Conservation (phyloP, 2,888 invertebrate genomes). For the Euplagia quadripunctaria region DNA sequence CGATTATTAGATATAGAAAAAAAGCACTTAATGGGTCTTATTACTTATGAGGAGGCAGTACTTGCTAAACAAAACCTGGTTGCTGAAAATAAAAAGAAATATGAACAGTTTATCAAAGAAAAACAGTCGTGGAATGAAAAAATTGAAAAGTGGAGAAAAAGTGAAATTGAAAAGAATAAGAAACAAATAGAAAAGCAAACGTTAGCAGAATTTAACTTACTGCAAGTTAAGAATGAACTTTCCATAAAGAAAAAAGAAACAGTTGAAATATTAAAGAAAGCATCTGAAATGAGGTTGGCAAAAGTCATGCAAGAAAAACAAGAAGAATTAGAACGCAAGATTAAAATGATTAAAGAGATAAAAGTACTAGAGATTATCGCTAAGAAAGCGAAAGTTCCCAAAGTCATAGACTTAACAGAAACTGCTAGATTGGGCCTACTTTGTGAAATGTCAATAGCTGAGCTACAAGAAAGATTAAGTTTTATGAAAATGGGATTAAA, state of each 20-base stretch:
- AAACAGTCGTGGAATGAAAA: slow-evolving; percentile 79
- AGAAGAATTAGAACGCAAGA: slow-evolving; percentile 81
- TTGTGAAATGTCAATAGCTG: slow-evolving; percentile 89
- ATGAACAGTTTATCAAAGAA: slow-evolving; percentile 83
- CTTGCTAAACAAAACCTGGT: slow-evolving; percentile 84
- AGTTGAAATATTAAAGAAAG: slow-evolving; percentile 70
- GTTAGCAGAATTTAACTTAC: slow-evolving; percentile 66
- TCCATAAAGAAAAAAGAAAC: slow-evolving; percentile 68
- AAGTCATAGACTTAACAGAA: slow-evolving; percentile 88
- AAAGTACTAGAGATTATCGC: slow-evolving; percentile 82
- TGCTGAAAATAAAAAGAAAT: slow-evolving; percentile 83
- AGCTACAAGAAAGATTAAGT: slow-evolving; percentile 86
- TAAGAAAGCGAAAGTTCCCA: slow-evolving; percentile 81
- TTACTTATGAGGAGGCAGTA: slow-evolving; percentile 88
- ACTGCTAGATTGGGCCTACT: slow-evolving; percentile 87
- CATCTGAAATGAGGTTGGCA: slow-evolving; percentile 66
- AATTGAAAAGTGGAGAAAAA: slow-evolving; percentile 83
- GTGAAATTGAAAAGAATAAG: slow-evolving; percentile 82
- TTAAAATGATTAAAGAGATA: slow-evolving; percentile 84
- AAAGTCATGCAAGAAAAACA: slow-evolving; percentile 79
- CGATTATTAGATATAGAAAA: slow-evolving; percentile 85
- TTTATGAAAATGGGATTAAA: slow-evolving; percentile 82
- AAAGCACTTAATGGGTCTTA: slow-evolving; percentile 87
- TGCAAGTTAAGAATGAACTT: slow-evolving; percentile 68
- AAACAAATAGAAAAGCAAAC: slow-evolving; percentile 77